Base-by-base conservation (phyloP, 2,797 vertebrate species). In the Enteromius trimaculatus region DNA sequence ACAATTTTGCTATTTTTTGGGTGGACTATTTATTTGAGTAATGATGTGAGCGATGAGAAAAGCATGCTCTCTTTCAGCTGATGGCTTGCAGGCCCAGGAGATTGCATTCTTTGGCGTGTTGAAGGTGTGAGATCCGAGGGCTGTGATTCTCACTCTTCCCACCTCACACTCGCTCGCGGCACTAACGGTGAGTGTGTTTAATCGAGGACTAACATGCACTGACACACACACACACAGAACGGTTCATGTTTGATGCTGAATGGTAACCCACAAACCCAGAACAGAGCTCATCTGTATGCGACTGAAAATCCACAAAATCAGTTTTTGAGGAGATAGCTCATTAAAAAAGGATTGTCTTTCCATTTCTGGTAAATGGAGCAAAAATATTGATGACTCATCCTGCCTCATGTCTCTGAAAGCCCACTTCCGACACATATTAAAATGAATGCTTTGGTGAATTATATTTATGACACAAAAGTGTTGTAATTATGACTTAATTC, bases 71-170 rank as follows among this genome's bases (percentile, higher is more conserved):
- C 17, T 49, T 11, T 19, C 8, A 26, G n/a, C 39, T 21, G 60
- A 42, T 42, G 39, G 39, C 39, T 42, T 42, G 39, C 60, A 66
- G 77, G 21, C 42, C 51, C 58, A 34, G 42, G 39, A 65, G 77
- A 79, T 23, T 66, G 17, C 47, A n/a, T 78, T 65, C 42, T 26
- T 47, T 34, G 6, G 60, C 26, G 31, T 49, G 11, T n/a, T 51
- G 21, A 51, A 79, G 77, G 62, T 66, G 77, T 66, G 77, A 66
- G 39, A 78, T 77, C n/a, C 6, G 58, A 31, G 39, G 39, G 42
- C 58, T 77, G 76, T 47, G 76, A 77, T 66, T 79, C 44, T 2
- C 62, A 66, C 62, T 21, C 68, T 44, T 77, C 55, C 55, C 53
- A 62, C 55, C 53, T 77, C 75, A 11, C 65, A 39, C 64, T 39